phyloP scores from a whole-genome alignment of 2,888 invertebrate genomes.

The Myathropa florea region DNA sequence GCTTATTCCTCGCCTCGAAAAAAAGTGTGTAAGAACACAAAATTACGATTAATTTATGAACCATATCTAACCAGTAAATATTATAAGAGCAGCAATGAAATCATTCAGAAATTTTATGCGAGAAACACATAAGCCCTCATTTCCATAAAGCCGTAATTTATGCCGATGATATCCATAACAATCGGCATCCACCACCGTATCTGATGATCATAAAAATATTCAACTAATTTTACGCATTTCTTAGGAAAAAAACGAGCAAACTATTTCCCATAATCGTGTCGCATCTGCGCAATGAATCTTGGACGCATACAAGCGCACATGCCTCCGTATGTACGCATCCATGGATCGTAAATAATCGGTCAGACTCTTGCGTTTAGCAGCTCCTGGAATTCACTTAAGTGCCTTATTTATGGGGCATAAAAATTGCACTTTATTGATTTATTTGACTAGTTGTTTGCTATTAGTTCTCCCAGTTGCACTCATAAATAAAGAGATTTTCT shows the following conservation, averaged over 20 bases:
- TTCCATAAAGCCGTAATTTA: slow-evolving; percentile 51
- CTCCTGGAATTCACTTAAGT: slow-evolving; percentile 57
- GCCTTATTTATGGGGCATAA: slow-evolving; percentile 52
- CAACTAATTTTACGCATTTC: slow-evolving; percentile 46
- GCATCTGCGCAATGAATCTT: slow-evolving; percentile 49
- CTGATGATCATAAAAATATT: slow-evolving; percentile 36
- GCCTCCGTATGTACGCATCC: neutral
- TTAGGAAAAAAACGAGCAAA: slow-evolving; percentile 1
- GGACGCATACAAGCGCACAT: neutral
- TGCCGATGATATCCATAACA: slow-evolving; percentile 42
- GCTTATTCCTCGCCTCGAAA: neutral
- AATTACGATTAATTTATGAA: slow-evolving; percentile 43
- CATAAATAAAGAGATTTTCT: slow-evolving; percentile 45
- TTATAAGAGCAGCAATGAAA: slow-evolving; percentile 29
- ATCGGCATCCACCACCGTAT: slow-evolving; percentile 21
- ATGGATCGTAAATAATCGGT: slow-evolving; percentile 27
- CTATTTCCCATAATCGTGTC: slow-evolving; percentile 27
- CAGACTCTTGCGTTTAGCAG: slow-evolving; percentile 12
- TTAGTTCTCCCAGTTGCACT: neutral
- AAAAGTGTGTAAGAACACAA: neutral
- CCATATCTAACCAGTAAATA: slow-evolving; percentile 21
- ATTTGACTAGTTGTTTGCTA: slow-evolving; percentile 16
- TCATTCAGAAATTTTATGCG: slow-evolving; percentile 33
- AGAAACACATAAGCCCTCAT: slow-evolving; percentile 15
- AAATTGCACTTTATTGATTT: slow-evolving; percentile 58